A percentile compares a stretch with the other conserved stretches of the same genome.
phyloP scores from a whole-genome alignment of 2,888 invertebrate species.

The Sphecodes monilicornis region DNA sequence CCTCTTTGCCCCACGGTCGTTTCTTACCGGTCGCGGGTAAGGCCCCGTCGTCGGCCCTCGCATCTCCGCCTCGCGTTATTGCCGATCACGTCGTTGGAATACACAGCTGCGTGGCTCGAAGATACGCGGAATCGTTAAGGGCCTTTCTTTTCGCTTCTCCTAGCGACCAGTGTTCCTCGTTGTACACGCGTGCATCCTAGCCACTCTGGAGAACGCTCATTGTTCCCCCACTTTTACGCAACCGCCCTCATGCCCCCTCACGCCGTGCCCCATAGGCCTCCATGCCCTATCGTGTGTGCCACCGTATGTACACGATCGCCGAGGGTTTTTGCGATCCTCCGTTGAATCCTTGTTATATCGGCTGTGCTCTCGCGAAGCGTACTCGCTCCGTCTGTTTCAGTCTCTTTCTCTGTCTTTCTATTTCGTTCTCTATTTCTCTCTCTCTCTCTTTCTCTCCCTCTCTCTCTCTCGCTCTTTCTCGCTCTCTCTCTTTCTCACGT shows the following conservation, averaged over 20 bases:
- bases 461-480: not conserved
- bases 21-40: slow-evolving; percentile 54
- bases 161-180: slow-evolving; percentile 32
- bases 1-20: slow-evolving; percentile 6
- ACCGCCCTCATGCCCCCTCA: not conserved
- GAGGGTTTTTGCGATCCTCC: slow-evolving; percentile 40
- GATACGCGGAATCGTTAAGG: slow-evolving; percentile 73
- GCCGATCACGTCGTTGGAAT: slow-evolving; percentile 67
- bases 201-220: slow-evolving; percentile 36
- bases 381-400: slow-evolving; percentile 8
- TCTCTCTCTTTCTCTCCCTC: not conserved
- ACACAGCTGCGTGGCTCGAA: slow-evolving; percentile 64
- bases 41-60: slow-evolving; percentile 25
- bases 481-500: not conserved
- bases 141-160: slow-evolving; percentile 61
- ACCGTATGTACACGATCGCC: slow-evolving; percentile 32
- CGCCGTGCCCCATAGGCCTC: not conserved
- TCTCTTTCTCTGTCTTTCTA: not conserved
- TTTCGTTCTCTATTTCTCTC: not conserved
- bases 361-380: slow-evolving; percentile 14
- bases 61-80: slow-evolving; percentile 52
- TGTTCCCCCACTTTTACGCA: slow-evolving; percentile 32
- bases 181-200: slow-evolving; percentile 24
- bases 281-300: not conserved
- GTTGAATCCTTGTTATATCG: slow-evolving; percentile 60